Conservation (phyloP, 2,797 vertebrate species). For the Hoplostethus atlanticus region DNA sequence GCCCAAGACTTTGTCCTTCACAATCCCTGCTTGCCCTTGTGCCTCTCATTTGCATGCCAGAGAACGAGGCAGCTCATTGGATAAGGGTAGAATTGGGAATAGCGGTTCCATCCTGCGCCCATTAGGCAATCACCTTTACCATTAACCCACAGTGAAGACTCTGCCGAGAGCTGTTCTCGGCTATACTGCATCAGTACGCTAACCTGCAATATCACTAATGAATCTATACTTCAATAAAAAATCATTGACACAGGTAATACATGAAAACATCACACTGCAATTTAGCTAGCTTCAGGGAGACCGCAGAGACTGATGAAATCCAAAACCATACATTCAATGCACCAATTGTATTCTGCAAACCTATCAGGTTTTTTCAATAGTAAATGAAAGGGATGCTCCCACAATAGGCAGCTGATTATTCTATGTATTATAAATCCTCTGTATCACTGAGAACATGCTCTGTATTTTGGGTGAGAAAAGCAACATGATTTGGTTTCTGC, state of each 20-base stretch:
- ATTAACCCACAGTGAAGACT: conserved; percentile 41
- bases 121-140: conserved; percentile 47
- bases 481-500: conserved; percentile 6
- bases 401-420: conserved; percentile 3
- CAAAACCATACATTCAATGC: not conserved
- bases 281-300: not conserved
- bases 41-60: conserved; percentile 56
- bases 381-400: not conserved
- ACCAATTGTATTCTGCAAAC: not conserved
- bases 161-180: conserved; percentile 18
- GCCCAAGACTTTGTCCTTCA: conserved; percentile 62
- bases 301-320: not conserved
- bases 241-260: not conserved
- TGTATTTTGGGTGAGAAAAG: not conserved
- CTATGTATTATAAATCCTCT: not conserved
- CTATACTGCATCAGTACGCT: conserved; percentile 16
- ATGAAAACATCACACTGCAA: not conserved
- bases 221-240: not conserved
- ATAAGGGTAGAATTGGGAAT: conserved; percentile 44
- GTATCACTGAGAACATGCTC: not conserved
- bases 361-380: not conserved
- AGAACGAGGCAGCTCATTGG: conserved; percentile 51
- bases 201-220: not conserved
- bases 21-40: conserved; percentile 57
- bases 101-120: conserved; percentile 28